A percentile compares a stretch with the other conserved stretches of the same genome.
Conservation (phyloP, 1,140 invertebrate genomes). For the Atta colombica region DNA sequence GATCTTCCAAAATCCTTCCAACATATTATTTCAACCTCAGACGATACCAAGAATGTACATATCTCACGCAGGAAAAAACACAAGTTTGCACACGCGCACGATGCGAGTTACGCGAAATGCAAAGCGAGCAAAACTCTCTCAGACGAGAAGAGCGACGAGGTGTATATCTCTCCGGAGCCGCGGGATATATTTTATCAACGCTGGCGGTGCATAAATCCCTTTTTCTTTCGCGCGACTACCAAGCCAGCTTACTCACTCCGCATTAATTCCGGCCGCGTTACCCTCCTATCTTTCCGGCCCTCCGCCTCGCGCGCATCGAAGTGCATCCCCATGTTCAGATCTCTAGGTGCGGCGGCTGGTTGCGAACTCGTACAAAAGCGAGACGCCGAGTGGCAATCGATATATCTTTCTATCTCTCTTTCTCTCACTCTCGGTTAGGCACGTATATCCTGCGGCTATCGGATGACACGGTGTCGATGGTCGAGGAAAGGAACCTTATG, state of each 20-base stretch:
- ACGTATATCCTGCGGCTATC: conserved; percentile 42
- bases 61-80: conserved; percentile 4
- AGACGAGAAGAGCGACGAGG: conserved; percentile 1
- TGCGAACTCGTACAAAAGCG: conserved; percentile 44
- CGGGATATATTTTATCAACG: conserved; percentile 70
- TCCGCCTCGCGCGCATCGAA: conserved; percentile 32
- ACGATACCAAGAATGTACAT: neutral
- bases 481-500: conserved; percentile 39
- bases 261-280: conserved; percentile 74
- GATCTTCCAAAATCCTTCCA: neutral
- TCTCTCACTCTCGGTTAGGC: conserved; percentile 37
- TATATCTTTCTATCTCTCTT: conserved; percentile 51
- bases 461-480: conserved; percentile 62
- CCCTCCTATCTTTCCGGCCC: conserved; percentile 68
- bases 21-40: neutral
- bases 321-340: conserved; percentile 66
- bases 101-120: conserved; percentile 10
- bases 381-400: conserved; percentile 63
- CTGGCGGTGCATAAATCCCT: conserved; percentile 51
- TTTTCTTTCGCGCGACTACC: conserved; percentile 34
- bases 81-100: conserved; percentile 29
- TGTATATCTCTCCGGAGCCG: neutral
- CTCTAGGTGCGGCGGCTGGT: neutral
- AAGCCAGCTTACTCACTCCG: conserved; percentile 67
- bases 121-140: conserved; percentile 30